Conservation (phyloP, 2,113 vertebrate species). For the Pyrgilauda ruficollis region DNA sequence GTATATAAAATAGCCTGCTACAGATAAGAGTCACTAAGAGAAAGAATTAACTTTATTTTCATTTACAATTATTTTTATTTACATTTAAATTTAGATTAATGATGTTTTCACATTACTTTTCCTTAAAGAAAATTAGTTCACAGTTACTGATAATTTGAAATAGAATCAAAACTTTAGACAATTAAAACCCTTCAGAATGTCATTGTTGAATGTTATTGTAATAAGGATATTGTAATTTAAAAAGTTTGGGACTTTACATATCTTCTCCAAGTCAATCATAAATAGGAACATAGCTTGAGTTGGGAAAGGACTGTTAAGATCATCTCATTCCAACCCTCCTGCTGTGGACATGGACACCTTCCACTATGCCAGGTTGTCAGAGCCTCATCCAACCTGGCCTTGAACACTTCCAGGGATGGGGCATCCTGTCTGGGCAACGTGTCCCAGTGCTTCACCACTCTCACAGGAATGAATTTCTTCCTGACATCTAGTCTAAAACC, state of each 20-base stretch:
- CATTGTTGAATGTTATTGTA: neutral
- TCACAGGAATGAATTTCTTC: neutral
- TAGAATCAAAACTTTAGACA: neutral
- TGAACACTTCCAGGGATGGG: neutral
- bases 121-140: neutral
- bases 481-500: neutral
- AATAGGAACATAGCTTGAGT: neutral
- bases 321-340: neutral
- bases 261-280: neutral
- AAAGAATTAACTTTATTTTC: neutral
- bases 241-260: neutral
- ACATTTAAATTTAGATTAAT: neutral
- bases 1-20: neutral
- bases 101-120: neutral
- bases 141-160: neutral
- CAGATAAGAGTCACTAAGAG: neutral
- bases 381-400: neutral
- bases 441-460: neutral
- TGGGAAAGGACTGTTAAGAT: fast-evolving
- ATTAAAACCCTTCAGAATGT: neutral
- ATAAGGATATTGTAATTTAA: neutral
- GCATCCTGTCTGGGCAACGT: neutral
- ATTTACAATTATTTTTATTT: neutral
- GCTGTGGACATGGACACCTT: fast-evolving
- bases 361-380: neutral